phyloP scores from a whole-genome alignment of 2,797 vertebrate genomes.

The Gambusia yucatana region DNA sequence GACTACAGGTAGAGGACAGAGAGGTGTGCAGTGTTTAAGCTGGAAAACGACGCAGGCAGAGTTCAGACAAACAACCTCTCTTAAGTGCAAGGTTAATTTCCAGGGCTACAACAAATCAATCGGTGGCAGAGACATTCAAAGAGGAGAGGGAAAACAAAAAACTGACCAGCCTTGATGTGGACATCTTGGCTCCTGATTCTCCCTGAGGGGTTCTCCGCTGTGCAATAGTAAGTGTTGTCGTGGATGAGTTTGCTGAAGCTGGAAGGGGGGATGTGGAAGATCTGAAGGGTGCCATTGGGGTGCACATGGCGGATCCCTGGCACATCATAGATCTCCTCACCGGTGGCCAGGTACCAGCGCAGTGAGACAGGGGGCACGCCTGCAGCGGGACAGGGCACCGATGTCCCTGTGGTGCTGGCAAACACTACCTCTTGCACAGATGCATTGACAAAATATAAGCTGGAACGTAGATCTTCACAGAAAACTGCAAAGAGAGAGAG shows the following conservation, averaged over 20 bases:
- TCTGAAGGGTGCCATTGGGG: conserved; percentile 99
- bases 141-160: background rate
- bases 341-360: conserved; percentile 98
- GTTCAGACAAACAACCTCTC: background rate
- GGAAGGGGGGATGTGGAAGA: conserved; percentile 98
- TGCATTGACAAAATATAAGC: conserved; percentile 99
- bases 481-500: conserved; percentile 84
- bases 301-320: conserved; percentile 99
- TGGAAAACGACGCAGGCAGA: background rate
- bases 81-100: background rate
- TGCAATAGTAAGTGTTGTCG: conserved; percentile 99
- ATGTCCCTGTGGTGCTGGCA: conserved; percentile 97
- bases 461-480: conserved; percentile 98
- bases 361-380: conserved; percentile 95
- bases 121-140: background rate
- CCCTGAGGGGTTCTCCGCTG: conserved; percentile 99
- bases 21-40: conserved; percentile 25
- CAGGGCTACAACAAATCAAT: conserved; percentile 10
- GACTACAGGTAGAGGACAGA: conserved; percentile 82
- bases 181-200: conserved; percentile 99
- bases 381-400: conserved; percentile 97
- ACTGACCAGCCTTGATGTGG: conserved; percentile 99
- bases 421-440: conserved; percentile 99
- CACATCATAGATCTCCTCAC: conserved; percentile 99
- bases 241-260: conserved; percentile 99